Conservation (phyloP, 2,113 vertebrate genomes). For the Aix galericulata region DNA sequence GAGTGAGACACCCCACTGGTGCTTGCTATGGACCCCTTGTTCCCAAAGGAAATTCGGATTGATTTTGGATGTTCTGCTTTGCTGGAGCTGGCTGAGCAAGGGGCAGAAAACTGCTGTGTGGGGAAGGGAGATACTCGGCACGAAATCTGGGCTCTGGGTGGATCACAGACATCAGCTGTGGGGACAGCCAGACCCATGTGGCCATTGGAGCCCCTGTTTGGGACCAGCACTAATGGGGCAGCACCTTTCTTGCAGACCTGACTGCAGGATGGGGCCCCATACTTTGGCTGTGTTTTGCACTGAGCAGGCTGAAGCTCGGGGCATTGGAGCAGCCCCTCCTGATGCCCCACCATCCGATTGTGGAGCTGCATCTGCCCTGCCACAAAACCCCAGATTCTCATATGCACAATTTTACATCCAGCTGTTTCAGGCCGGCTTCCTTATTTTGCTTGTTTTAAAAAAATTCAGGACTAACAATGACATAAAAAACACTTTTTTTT, state of each 20-base stretch:
- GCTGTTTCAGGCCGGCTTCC: neutral
- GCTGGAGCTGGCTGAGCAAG: neutral
- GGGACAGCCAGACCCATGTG: neutral
- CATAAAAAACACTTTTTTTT: neutral
- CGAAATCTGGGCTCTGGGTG: no score
- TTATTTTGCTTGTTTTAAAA: neutral
- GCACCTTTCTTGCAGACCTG: neutral
- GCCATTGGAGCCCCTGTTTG: neutral
- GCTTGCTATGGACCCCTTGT: neutral
- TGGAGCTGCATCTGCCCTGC: neutral
- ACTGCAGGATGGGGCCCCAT: neutral
- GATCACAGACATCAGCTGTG: neutral
- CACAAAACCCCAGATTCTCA: neutral
- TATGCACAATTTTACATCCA: neutral
- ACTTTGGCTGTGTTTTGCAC: neutral
- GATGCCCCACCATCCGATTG: no score
- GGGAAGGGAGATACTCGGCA: neutral
- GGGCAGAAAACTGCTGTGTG: neutral
- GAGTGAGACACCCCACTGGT: neutral
- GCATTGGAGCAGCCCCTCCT: neutral
- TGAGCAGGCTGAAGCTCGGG: neutral
- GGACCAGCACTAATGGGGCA: neutral
- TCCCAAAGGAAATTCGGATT: neutral
- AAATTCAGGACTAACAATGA: neutral
- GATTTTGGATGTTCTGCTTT: neutral